These are phyloP conservation scores for Bombus confusus DNA, from an alignment of 1,140 invertebrate species.

Conservation along the genomic window DNA sequence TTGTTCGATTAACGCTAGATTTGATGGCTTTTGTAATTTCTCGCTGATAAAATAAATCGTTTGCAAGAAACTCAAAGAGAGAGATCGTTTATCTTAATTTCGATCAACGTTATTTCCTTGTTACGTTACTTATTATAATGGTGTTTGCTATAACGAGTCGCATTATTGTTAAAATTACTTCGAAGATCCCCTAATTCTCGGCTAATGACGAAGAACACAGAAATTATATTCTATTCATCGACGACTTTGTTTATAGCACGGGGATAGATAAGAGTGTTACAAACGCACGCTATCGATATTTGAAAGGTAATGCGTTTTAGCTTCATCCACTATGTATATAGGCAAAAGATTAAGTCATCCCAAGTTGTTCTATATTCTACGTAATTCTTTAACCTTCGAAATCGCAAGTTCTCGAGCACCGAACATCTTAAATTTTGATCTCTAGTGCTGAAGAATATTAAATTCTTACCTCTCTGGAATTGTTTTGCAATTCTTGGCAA, in stretches of 20 bases:
- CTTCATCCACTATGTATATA: not conserved
- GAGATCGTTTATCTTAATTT: not conserved
- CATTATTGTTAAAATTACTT: too few species aligned
- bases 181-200: not conserved
- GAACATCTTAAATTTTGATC: not conserved
- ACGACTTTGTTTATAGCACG: not conserved
- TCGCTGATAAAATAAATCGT: not conserved
- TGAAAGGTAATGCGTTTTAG: conserved; percentile 4
- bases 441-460: not conserved
- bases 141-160: not conserved
- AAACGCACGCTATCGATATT: not conserved
- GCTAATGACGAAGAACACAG: not conserved
- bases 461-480: not conserved
- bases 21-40: too few species aligned
- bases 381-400: not conserved
- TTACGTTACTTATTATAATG: not conserved
- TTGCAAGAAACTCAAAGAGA: not conserved
- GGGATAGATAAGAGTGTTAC: not conserved
- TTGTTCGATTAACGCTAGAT: not conserved
- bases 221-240: not conserved
- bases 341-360: not conserved
- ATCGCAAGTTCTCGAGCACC: not conserved
- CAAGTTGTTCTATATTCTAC: not conserved
- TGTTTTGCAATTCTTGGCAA: not conserved
- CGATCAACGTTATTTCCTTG: not conserved